phyloP scores from a whole-genome alignment of 2,888 invertebrate genomes.

The Thalpophila matura region DNA sequence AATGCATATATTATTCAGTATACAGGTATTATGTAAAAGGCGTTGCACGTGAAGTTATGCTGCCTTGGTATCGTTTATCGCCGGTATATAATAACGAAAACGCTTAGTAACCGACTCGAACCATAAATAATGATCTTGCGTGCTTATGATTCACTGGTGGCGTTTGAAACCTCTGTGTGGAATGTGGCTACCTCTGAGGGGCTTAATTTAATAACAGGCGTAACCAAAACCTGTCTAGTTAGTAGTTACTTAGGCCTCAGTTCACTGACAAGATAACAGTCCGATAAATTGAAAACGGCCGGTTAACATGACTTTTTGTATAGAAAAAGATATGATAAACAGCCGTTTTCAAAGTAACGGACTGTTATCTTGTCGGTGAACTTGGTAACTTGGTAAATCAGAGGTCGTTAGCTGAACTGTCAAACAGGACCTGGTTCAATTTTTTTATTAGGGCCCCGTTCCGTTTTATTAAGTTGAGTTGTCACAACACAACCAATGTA shows the following conservation, averaged over 20 bases:
- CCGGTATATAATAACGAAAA: conserved; percentile 38
- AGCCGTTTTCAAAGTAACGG: no score
- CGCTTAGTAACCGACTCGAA: conserved; percentile 36
- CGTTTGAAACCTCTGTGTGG: conserved; percentile 39
- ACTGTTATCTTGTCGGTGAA: no score
- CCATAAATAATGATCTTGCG: conserved; percentile 53
- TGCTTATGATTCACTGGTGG: conserved; percentile 54
- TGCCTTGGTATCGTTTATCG: conserved; percentile 40
- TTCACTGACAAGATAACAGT: no score
- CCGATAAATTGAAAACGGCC: no score
- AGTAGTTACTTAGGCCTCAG: conserved; percentile 25
- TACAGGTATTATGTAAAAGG: conserved; percentile 41
- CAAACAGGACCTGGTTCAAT: no score
- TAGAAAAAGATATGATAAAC: no score
- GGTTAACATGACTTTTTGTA: no score
- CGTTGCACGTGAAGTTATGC: conserved; percentile 44
- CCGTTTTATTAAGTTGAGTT: no score
- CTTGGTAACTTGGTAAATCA: no score
- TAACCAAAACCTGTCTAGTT: conserved; percentile 25
- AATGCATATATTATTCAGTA: conserved; percentile 35
- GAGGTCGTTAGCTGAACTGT: no score
- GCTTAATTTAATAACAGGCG: conserved; percentile 28
- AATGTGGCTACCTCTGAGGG: conserved; percentile 46
- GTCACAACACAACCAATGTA: no score
- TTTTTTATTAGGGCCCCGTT: no score